These are phyloP conservation scores for Lophotriccus pileatus DNA, from an alignment of 2,797 vertebrate genomes.

Conservation along the genomic window DNA sequence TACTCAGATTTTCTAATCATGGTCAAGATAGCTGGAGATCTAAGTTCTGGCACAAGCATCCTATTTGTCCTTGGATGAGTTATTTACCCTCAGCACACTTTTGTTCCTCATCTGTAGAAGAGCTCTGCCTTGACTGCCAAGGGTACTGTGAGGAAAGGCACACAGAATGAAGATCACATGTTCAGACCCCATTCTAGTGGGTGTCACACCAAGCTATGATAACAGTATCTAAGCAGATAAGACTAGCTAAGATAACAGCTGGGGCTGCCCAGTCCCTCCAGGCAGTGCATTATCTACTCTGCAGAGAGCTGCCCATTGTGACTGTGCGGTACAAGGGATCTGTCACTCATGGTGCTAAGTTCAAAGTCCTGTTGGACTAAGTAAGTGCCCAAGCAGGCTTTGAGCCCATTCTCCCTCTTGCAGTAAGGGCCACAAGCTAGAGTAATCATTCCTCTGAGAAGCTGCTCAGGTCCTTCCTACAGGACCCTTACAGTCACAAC, in stretches of 20 bases:
- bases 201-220: background rate
- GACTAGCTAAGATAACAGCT: background rate
- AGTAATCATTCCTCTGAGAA: background rate
- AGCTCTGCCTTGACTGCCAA: background rate
- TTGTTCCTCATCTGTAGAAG: background rate
- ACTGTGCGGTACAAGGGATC: background rate
- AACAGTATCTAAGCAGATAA: background rate
- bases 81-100: background rate
- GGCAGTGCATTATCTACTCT: background rate
- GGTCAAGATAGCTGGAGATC: background rate
- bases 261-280: background rate
- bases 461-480: background rate
- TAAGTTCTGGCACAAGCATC: background rate
- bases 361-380: background rate
- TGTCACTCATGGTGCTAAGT: background rate
- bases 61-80: background rate
- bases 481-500: background rate
- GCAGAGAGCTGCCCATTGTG: background rate
- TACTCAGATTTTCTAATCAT: constrained; percentile 3
- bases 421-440: background rate
- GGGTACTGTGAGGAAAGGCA: background rate
- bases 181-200: background rate
- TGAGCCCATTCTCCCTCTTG: background rate
- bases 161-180: background rate
- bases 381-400: background rate